These are phyloP conservation scores for Notechis scutatus DNA, from an alignment of 2,113 vertebrate genomes.

Conservation along the genomic window DNA sequence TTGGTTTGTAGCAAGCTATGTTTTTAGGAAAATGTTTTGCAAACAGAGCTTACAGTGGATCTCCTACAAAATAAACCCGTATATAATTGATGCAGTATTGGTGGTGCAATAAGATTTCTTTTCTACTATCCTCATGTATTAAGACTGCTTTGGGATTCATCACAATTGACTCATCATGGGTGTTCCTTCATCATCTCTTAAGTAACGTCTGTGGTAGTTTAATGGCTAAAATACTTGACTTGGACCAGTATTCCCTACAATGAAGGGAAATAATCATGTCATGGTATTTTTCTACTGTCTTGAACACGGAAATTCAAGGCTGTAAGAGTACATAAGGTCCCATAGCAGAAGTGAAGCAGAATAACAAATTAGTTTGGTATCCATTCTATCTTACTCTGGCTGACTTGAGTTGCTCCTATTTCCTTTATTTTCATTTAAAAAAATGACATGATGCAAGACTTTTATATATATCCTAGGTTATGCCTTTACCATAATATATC, in stretches of 20 bases:
- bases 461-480: not conserved
- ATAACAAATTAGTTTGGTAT: not conserved
- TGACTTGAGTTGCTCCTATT: not conserved
- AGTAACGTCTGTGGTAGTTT: not conserved
- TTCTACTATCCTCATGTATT: not conserved
- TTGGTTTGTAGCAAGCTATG: not conserved
- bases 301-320: not conserved
- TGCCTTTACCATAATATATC: not conserved
- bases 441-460: too few species aligned
- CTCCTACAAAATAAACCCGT: not conserved
- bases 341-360: not conserved
- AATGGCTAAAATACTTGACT: not conserved
- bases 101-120: not conserved
- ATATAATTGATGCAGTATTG: not conserved
- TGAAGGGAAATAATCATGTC: not conserved
- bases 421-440: not conserved
- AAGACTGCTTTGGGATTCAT: not conserved
- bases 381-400: not conserved
- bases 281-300: not conserved
- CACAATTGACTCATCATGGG: not conserved
- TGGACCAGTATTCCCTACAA: not conserved
- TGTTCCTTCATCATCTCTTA: not conserved
- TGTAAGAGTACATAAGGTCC: not conserved
- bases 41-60: not conserved
- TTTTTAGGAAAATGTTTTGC: not conserved